These are phyloP conservation scores for Chaetophractus vellerosus DNA, from an alignment of 2,797 vertebrate species.

Conservation along the genomic window DNA sequence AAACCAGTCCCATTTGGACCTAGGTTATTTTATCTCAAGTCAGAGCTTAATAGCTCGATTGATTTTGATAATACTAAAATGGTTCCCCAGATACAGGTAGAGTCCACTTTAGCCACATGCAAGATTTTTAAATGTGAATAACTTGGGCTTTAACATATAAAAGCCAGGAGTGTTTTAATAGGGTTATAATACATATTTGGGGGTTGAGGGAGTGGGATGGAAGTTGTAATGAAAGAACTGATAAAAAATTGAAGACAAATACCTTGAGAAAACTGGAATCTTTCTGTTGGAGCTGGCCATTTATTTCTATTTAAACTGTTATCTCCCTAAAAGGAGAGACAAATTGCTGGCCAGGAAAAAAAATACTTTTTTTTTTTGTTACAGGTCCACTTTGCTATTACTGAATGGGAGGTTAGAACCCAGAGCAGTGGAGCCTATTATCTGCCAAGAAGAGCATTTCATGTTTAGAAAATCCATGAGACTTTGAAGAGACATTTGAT, in stretches of 20 bases:
- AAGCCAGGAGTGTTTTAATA: constrained; percentile 29
- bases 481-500: constrained; percentile 81
- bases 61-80: constrained; percentile 23
- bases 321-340: constrained; percentile 42
- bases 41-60: background rate
- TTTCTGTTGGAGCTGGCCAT: constrained; percentile 18
- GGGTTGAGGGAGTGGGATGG: background rate
- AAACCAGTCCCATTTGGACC: background rate
- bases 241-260: constrained; percentile 64
- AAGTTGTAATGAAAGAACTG: constrained; percentile 27
- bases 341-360: constrained; percentile 46
- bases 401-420: constrained; percentile 74
- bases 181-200: background rate
- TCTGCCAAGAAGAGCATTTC: constrained; percentile 74
- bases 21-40: background rate
- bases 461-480: constrained; percentile 59
- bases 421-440: constrained; percentile 74
- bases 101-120: background rate
- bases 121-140: constrained; percentile 18
- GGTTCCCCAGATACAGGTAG: background rate
- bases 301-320: constrained; percentile 78
- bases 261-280: constrained; percentile 63
- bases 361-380: background rate
- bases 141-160: constrained; percentile 3
- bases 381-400: constrained; percentile 78